Base-by-base conservation (phyloP, 2,888 invertebrate genomes). In the Acleris laterana region DNA sequence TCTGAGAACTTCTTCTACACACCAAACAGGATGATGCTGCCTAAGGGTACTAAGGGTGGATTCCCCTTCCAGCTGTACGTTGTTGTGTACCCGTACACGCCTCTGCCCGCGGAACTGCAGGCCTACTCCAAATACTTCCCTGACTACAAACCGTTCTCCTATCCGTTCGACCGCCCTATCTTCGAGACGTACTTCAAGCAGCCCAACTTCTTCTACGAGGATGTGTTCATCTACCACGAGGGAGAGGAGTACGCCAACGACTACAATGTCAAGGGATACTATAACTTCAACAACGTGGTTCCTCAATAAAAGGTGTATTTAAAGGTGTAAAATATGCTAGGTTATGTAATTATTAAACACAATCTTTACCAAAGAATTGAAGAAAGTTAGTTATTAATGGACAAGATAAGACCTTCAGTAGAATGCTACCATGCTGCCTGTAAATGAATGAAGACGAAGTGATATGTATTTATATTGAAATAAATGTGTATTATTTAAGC, bases 11-110 rank as follows among this genome's bases (percentile, higher is more conserved):
- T 94, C 73, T 94, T 93, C 70, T 94, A 94, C 59, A 94, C 95
- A 88, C 96, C 96, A 5, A 93, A 94, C 69, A 95, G 96, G 71
- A 88, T 96, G 58, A 86, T 96, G 78, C 84, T 97, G 67, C 96
- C 97, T 44, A 96, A 93, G 79, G 97, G 97, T 79, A 95, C 93
- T 72, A 87, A 86, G 42, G 94, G 94, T 70, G 97, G 97, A 60
- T 93, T 94, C 85, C 94, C 94, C 61, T 94, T 94, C 90, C 94
- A 95, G 74, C 77, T 96, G 67, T 95, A 94, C 84, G 94, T 95
- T 60, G 92, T 95, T 57, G 93, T 95, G 20, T 94, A 94, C 73
- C 94, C 95, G 55, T 93, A 88, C 75, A 84, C 87, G 49, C 85
- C 89, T 53, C 82, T 85, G 6, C 80, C 88, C 42, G 89, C 92